These are phyloP conservation scores for Probaryconus sp. DNA, from an alignment of 1,140 invertebrate genomes.

Conservation along the genomic window DNA sequence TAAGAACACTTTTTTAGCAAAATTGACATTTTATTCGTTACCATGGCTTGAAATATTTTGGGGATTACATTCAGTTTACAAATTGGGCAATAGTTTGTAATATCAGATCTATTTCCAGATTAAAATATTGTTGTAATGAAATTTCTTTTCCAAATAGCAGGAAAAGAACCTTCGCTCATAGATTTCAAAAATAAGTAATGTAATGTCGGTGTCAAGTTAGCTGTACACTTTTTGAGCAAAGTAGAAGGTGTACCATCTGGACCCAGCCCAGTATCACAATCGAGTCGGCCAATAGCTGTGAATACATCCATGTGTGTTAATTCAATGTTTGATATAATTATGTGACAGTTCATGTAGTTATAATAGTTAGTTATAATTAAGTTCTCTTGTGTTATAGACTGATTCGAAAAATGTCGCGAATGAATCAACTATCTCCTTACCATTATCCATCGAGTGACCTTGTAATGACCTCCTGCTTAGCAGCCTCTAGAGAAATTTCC, in stretches of 20 bases:
- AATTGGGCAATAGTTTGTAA: slow-evolving; percentile 15
- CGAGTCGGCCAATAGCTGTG: neutral
- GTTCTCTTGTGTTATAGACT: no score
- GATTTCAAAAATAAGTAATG: slow-evolving; percentile 3
- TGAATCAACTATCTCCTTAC: no score
- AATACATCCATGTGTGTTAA: neutral
- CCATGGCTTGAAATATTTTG: slow-evolving; percentile 5
- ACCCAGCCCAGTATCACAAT: neutral
- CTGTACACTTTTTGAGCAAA: neutral
- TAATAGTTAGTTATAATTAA: no score
- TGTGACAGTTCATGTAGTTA: no score
- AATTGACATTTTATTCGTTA: neutral
- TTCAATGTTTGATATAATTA: no score
- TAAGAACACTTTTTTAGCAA: neutral
- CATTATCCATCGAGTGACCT: no score
- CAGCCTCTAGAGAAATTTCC: no score
- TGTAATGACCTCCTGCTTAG: no score
- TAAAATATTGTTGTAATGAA: slow-evolving; percentile 1
- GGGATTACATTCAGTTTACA: neutral
- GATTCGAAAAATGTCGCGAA: neutral
- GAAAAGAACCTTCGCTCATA: neutral
- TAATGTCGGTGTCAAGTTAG: neutral
- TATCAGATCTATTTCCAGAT: neutral
- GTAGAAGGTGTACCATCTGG: slow-evolving; percentile 1
- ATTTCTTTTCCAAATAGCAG: slow-evolving; percentile 5